phyloP scores from a whole-genome alignment of 2,888 invertebrate species.

The Clepsis dumicolana region DNA sequence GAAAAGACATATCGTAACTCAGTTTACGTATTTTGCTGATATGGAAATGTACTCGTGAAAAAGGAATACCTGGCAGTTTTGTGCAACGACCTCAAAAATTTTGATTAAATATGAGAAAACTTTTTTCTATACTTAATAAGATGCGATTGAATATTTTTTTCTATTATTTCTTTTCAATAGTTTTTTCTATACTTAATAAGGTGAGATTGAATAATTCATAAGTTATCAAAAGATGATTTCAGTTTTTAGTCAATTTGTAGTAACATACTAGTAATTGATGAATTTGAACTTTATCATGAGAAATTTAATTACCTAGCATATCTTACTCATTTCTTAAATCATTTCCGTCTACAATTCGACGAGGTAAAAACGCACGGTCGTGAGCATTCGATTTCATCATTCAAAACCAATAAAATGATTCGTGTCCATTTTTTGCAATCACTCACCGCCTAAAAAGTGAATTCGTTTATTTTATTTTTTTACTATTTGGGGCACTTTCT shows the following conservation, averaged over 20 bases:
- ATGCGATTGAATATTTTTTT: too few species aligned
- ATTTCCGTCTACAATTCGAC: not conserved
- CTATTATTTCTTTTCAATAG: too few species aligned
- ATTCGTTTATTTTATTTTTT: conserved; percentile 44
- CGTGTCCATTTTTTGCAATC: conserved; percentile 40
- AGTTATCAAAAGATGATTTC: too few species aligned
- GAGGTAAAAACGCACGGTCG: conserved; percentile 14
- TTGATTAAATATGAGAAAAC: not conserved
- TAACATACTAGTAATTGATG: too few species aligned
- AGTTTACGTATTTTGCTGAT: conserved; percentile 19
- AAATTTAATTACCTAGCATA: too few species aligned
- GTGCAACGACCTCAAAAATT: not conserved
- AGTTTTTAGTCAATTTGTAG: too few species aligned
- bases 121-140: too few species aligned
- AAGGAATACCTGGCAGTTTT: not conserved
- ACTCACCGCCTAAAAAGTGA: conserved; percentile 30
- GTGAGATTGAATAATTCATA: too few species aligned
- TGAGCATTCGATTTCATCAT: conserved; percentile 35
- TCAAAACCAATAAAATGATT: conserved; percentile 27
- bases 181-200: too few species aligned
- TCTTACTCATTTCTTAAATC: not conserved
- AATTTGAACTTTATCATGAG: not conserved
- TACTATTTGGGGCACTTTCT: conserved; percentile 56
- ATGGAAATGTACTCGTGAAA: not conserved
- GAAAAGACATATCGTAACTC: conserved; percentile 30